Conservation (phyloP, 2,113 vertebrate genomes). For the Pantherophis guttatus region DNA sequence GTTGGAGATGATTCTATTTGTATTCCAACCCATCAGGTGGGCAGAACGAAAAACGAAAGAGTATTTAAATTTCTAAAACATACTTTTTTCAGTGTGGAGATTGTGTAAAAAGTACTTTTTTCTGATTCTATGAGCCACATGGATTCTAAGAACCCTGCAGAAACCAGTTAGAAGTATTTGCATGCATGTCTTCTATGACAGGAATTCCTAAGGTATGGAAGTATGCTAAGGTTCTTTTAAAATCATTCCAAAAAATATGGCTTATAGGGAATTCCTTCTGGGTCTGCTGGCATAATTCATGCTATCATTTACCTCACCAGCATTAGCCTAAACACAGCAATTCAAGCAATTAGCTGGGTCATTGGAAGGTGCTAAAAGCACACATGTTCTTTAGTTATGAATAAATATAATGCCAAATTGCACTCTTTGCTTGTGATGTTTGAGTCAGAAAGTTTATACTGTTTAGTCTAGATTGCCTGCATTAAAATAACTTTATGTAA, state of each 20-base stretch:
- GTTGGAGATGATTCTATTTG: neutral
- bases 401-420: neutral
- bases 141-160: neutral
- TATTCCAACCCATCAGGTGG: neutral
- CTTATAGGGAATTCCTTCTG: slow-evolving; percentile 3
- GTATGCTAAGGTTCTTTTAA: neutral
- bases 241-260: slow-evolving; percentile 16
- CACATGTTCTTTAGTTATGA: neutral
- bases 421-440: neutral
- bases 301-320: neutral
- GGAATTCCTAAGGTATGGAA: slow-evolving; percentile 16
- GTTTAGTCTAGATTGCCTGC: neutral
- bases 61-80: neutral
- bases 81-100: neutral
- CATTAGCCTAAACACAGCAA: neutral
- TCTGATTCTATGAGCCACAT: neutral
- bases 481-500: neutral
- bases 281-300: neutral
- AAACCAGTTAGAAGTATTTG: neutral
- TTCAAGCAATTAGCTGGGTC: neutral
- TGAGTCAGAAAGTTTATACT: neutral
- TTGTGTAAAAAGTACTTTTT: neutral
- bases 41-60: neutral
- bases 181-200: neutral
- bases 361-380: neutral